A percentile compares a stretch with the other conserved stretches of the same genome.
Evolutionary conservation across 2,888 invertebrate species (phyloP).

Genomic region (Xylota sylvarum): DNA sequence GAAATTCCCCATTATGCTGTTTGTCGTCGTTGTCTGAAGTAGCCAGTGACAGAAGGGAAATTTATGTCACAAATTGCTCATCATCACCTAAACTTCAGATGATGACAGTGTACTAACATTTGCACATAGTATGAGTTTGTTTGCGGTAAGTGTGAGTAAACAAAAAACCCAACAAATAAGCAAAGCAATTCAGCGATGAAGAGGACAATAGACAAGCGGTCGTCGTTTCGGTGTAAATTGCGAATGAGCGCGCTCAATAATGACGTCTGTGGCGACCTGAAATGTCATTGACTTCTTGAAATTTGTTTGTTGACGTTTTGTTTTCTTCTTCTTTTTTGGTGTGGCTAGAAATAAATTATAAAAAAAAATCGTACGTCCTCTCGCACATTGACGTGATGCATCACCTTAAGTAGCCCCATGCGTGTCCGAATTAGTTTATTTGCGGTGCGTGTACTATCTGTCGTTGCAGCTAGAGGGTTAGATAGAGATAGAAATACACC

Average conservation of each 20-base stretch:
- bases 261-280: conserved; percentile 47
- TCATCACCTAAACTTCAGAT: conserved; percentile 21
- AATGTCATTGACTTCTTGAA: conserved; percentile 66
- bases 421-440: conserved; percentile 60
- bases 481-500: conserved; percentile 38
- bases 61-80: conserved; percentile 60
- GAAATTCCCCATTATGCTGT: conserved; percentile 70
- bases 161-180: conserved; percentile 29
- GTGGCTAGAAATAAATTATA: conserved; percentile 33
- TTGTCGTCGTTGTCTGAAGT: conserved; percentile 45
- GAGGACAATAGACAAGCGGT: conserved; percentile 55
- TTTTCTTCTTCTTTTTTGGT: conserved; percentile 1
- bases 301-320: conserved; percentile 5
- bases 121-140: neutral
- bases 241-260: conserved; percentile 33
- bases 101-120: conserved; percentile 40
- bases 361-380: conserved; percentile 13
- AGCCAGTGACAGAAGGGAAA: conserved; percentile 43
- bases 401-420: conserved; percentile 70
- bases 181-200: conserved; percentile 29
- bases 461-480: conserved; percentile 36
- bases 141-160: conserved; percentile 32
- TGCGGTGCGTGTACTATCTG: conserved; percentile 58
- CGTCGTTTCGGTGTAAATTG: conserved; percentile 23
- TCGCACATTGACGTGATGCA: conserved; percentile 1